Base-by-base conservation (phyloP, 2,797 vertebrate species). In the Holocentrus rufus region DNA sequence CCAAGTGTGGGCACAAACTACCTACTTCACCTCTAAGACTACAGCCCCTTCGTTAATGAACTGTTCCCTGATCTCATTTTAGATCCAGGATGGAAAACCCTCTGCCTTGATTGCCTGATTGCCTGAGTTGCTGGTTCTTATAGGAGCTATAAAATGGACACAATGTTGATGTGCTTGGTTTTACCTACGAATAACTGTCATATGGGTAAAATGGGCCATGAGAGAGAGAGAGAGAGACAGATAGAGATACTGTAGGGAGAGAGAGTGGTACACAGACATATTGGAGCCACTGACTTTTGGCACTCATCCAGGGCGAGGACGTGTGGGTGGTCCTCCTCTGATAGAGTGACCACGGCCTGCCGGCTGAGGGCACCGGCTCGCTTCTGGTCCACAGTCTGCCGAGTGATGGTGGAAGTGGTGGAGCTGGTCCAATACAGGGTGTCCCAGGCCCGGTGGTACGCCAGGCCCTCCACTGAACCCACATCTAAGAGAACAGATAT, bases 351-450 rank as follows among this genome's bases (percentile, higher is more conserved):
- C 27, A 99, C 96, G 0, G 96, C 95, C 89, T 98, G 94, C 31
- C 94, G 93, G 69, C 89, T 84, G 75, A 97, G 95, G 0, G 96
- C 95, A 10, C 94, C 94, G 0, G 78, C 93, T 49, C 91, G 91
- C 20, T 79, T 93, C 88, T 96, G 96, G 86, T 99, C 96, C 61
- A 99, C 93, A 1, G 95, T 95, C 81, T 98, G 96, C 65, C 98
- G 94, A 23, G 92, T 97, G 90, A 99, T 98, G 76, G 95, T 98
- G 67, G 97, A 98, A 0, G 96, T 96, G 10, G 96, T 98, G 60
- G 97, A 98, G 85, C 97, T 99, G 87, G 97, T 99, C 98, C 98
- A 99, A 85, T 98, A 99, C 18, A 99, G 85, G 1, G 96, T 95
- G 89, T 99, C 97, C 97, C 96, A 98, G 23, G 95, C 95, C 59